Percentiles rank a stretch among this genome's conserved stretches.
phyloP scores from a whole-genome alignment of 2,797 vertebrate species.

The Rousettus madagascariensis region DNA sequence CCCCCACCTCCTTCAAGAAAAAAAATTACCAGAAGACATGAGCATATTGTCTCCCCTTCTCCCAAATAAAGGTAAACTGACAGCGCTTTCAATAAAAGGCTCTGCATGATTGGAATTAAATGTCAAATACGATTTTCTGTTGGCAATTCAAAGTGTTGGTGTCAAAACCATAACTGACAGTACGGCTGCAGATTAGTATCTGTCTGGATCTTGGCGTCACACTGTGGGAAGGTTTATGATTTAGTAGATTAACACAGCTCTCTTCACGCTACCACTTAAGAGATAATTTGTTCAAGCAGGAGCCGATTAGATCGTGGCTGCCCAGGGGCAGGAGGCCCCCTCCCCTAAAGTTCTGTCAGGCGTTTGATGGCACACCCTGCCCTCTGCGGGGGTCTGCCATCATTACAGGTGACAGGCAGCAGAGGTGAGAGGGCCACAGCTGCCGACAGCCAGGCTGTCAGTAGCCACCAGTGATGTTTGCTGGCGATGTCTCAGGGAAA shows the following conservation, averaged over 20 bases:
- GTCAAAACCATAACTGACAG: slow-evolving; percentile 76
- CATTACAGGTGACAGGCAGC: slow-evolving; percentile 35
- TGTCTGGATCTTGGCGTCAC: slow-evolving; percentile 65
- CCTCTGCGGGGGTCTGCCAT: neutral
- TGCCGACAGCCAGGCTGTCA: neutral
- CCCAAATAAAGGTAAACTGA: slow-evolving; percentile 64
- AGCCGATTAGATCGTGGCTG: slow-evolving; percentile 52
- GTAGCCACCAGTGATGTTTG: slow-evolving; percentile 10
- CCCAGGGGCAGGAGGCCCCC: neutral
- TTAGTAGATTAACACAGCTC: slow-evolving; percentile 72
- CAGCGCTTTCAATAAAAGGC: slow-evolving; percentile 75
- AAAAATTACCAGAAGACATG: slow-evolving; percentile 47
- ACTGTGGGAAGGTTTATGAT: slow-evolving; percentile 69
- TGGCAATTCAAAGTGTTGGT: slow-evolving; percentile 73
- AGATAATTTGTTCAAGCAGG: slow-evolving; percentile 69
- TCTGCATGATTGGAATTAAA: slow-evolving; percentile 80
- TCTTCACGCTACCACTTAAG: slow-evolving; percentile 69
- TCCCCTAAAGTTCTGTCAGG: neutral
- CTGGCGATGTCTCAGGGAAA: neutral
- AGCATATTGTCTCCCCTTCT: slow-evolving; percentile 64
- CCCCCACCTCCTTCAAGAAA: neutral
- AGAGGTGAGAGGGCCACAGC: neutral
- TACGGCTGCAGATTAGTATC: slow-evolving; percentile 68
- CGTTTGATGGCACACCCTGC: neutral
- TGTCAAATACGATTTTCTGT: slow-evolving; percentile 80